Evolutionary conservation across 2,888 invertebrate genomes (phyloP), one percentile per base, ranked within the genome.

Genomic region (Archips crataeganus): DNA sequence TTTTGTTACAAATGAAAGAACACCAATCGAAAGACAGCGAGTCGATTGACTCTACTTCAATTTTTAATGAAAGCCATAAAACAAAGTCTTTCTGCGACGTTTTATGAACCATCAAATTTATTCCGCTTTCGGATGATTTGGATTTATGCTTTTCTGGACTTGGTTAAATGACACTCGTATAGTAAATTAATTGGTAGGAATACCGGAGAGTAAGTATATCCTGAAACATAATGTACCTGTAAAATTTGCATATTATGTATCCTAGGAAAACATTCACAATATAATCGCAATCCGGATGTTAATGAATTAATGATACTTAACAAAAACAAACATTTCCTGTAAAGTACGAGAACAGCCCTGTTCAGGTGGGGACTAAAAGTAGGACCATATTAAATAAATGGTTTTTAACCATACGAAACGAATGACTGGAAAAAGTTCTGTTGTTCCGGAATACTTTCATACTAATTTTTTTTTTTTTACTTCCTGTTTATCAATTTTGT

Each of bases 11-110:
- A 34, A 45, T 62, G 61, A 59, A 62, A 54, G 23, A 13, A 67
- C 45, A 34, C 45, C 71, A 51, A 62, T 71, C 45, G 15, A 54
- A 66, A 66, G 45, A 45, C 54, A 61, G 51, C 2, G 57, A 34
- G 32, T 47, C 36, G 60, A 71, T 71, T 78, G 75, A 76, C 70
- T 74, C 77, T 76, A 75, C 78, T 69, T 71, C 62, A 76, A 65
- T 71, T 75, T 80, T 80, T 81, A 83, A 82, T 79, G 79, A 76
- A 77, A 74, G 76, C 78, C 70, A 78, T 83, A 81, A 85, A 81
- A 66, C 6, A 79, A 78, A 80, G 76, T 79, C 77, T 76, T 79
- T 78, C 70, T 75, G 77, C 77, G 74, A 78, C 75, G 76, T 83
- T 84, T 82, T 84, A 79, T 78, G 74, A 57, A 72, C 75, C 79